Conservation (phyloP, 2,113 vertebrate genomes). For the Gallinago paraguaiae region DNA sequence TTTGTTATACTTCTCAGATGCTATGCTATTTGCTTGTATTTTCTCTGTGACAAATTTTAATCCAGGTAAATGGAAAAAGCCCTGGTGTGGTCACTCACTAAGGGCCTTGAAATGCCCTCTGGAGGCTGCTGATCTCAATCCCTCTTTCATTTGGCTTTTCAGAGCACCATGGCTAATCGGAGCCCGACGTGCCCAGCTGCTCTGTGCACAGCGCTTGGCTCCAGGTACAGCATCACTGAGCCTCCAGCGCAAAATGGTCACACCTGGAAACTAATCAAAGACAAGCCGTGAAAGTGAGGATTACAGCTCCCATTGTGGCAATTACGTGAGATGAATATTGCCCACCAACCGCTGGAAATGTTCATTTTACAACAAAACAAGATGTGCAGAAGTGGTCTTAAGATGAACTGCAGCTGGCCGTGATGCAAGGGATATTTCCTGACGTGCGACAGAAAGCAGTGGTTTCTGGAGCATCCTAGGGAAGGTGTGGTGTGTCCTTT, state of each 20-base stretch:
- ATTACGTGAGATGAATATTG: not conserved
- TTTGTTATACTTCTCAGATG: slow-evolving; percentile 32
- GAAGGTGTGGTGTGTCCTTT: not conserved
- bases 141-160: slow-evolving; percentile 4
- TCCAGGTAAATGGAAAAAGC: slow-evolving; percentile 66
- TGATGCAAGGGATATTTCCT: not conserved
- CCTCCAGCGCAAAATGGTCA: not conserved
- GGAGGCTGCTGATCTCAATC: slow-evolving; percentile 10
- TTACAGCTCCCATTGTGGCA: slow-evolving; percentile 20
- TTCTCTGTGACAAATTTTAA: slow-evolving; percentile 57
- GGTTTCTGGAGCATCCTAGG: not conserved
- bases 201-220: not conserved
- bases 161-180: slow-evolving; percentile 53
- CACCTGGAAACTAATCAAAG: slow-evolving; percentile 58
- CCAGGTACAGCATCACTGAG: not conserved
- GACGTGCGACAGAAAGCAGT: accelerated
- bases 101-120: slow-evolving; percentile 4
- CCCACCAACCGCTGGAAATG: not conserved
- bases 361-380: not conserved
- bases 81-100: slow-evolving; percentile 3
- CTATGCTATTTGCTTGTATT: not conserved
- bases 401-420: not conserved
- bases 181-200: not conserved
- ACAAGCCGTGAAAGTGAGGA: not conserved
- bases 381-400: not conserved